Base-by-base conservation (phyloP, 1,140 invertebrate species). In the Idris sp. region DNA sequence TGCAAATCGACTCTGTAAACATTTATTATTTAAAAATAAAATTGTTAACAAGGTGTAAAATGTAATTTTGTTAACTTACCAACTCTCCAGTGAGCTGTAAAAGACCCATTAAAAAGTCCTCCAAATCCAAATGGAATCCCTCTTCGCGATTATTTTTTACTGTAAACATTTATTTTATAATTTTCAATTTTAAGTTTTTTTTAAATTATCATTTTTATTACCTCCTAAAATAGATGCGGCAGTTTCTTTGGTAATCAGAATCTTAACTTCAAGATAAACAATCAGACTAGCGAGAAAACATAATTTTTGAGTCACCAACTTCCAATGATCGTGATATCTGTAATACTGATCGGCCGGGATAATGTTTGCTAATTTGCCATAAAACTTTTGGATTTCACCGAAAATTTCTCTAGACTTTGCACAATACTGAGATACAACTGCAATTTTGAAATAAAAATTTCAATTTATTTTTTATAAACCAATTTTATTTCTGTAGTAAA, bases 21-120 rank as follows among this genome's bases (percentile, higher is more conserved):
- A 43, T n/a, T n/a, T n/a, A n/a, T n/a, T n/a, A 46, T 22, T 46
- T 51, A 61, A 48, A 78, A 8, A 33, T 19, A 19, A 72, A 25
- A 19, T 59, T 13, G 28, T 38, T 68, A 49, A 46, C 30, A 48
- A 14, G 30, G 31, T 46, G n/a, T 22, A 59, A 43, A 14, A 31
- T 51, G 16, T 14, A 26, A 9, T 40, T 62, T 53, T 35, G 7
- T 26, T 36, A 30, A 54, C 86, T 88, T 87, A 95, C 93, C 87
- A 98, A 84, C 89, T 97, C 96, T 33, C 92, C 91, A 16, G 94
- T 92, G 41, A 97, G 83, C 78, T 92, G 90, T 13, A 97, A 85
- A 4, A 97, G 84, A 2, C 96, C 96, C 81, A 94, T 91, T 8
- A 98, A 86, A 80, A 95, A 98, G 77, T 97, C 96, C 84, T 98